These are phyloP conservation scores for Caenorhabditis tropicalis DNA, from an alignment of 1,140 invertebrate genomes.

Conservation along the genomic window DNA sequence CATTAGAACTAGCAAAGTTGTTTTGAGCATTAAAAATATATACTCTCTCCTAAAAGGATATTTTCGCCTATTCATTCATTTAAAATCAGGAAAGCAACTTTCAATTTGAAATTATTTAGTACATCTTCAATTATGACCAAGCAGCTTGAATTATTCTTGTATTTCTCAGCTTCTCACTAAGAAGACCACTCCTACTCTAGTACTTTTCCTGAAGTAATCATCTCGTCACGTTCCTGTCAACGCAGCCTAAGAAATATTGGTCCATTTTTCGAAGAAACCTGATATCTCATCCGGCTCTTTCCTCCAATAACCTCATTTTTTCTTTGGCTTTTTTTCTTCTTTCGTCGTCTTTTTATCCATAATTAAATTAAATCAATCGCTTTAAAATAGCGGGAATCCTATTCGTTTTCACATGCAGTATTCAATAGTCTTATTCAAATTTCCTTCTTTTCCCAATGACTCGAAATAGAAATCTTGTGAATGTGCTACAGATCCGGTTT, in stretches of 20 bases:
- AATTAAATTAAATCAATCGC: slow-evolving; percentile 12
- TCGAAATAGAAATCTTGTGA: background rate
- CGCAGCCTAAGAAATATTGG: background rate
- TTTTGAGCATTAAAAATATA: too few species aligned
- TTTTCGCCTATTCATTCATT: too few species aligned
- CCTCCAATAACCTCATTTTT: background rate
- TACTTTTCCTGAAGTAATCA: slow-evolving; percentile 35
- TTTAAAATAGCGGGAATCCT: background rate
- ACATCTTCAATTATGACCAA: background rate
- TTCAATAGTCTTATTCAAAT: background rate
- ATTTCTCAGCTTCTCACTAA: background rate
- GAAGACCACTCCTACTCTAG: background rate
- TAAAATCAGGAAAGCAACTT: background rate
- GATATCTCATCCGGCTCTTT: slow-evolving; percentile 22
- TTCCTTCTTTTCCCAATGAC: background rate
- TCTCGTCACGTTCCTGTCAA: slow-evolving; percentile 29
- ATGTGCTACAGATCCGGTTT: background rate
- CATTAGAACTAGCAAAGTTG: too few species aligned
- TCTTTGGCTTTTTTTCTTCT: background rate
- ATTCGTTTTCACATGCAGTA: background rate
- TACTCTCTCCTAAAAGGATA: too few species aligned
- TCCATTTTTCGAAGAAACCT: background rate
- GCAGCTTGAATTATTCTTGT: background rate
- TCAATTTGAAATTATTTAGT: background rate
- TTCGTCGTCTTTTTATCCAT: background rate